These are phyloP conservation scores for Hermaeophaga mercurialis DNA, from an alignment of 2,888 invertebrate species.

Conservation along the genomic window DNA sequence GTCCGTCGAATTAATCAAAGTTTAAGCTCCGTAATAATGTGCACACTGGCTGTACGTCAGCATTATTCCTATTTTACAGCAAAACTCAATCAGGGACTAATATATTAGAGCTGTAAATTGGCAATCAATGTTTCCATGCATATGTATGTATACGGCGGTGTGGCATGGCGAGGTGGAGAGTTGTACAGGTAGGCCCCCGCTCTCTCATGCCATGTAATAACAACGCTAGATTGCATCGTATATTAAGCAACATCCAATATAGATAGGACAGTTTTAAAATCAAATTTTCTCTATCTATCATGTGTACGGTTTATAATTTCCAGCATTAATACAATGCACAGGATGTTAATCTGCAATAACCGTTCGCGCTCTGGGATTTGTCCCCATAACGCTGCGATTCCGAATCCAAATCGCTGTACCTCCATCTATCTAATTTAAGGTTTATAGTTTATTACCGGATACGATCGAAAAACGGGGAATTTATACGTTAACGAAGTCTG, in stretches of 20 bases:
- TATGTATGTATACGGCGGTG: conserved; percentile 53
- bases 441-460: conserved; percentile 45
- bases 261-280: conserved; percentile 60
- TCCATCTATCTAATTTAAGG: conserved; percentile 52
- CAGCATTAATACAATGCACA: conserved; percentile 59
- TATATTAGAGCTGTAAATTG: conserved; percentile 62
- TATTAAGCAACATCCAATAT: conserved; percentile 60
- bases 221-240: conserved; percentile 59
- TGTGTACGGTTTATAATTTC: conserved; percentile 58
- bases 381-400: conserved; percentile 49
- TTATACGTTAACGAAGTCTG: conserved; percentile 32
- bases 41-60: conserved; percentile 58
- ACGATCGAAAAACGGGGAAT: conserved; percentile 33
- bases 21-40: conserved; percentile 60
- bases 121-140: conserved; percentile 61
- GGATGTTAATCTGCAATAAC: conserved; percentile 60
- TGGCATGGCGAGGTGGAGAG: conserved; percentile 28
- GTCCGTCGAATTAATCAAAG: conserved; percentile 59
- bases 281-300: conserved; percentile 60
- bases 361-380: conserved; percentile 56
- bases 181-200: conserved; percentile 39
- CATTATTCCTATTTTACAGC: conserved; percentile 61
- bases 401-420: conserved; percentile 40
- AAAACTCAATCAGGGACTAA: conserved; percentile 61
- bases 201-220: conserved; percentile 54